Evolutionary conservation across 2,888 invertebrate species (phyloP).

Genomic region (Tipula lateralis): DNA sequence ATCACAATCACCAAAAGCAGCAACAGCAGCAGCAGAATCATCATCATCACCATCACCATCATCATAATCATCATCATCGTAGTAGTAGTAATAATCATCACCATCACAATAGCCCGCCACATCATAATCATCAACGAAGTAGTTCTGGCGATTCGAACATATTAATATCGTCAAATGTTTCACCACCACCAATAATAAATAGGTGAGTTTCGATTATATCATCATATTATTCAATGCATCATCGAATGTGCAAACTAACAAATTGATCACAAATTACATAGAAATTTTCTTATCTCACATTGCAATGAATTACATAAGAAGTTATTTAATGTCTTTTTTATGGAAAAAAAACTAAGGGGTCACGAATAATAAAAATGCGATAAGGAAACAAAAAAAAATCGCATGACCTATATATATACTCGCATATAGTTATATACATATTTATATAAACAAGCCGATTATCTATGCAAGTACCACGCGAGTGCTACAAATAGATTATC

Average conservation of each 20-base stretch:
- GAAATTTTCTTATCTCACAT: not conserved
- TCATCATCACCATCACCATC: constrained; percentile 29
- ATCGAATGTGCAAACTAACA: not conserved
- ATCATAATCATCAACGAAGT: not conserved
- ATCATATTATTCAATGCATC: not conserved
- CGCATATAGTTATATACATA: not conserved
- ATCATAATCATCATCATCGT: not conserved
- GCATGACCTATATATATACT: not conserved
- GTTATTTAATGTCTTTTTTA: not conserved
- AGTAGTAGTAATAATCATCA: not conserved
- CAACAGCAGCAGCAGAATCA: constrained; percentile 32
- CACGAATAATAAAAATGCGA: not conserved
- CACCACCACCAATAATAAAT: not conserved
- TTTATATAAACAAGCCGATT: not conserved
- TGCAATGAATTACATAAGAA: not conserved
- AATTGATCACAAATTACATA: not conserved
- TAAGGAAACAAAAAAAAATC: not conserved
- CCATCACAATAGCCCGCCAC: not conserved
- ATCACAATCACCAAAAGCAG: constrained; percentile 30
- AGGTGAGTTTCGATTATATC: not conserved
- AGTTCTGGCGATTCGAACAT: not conserved
- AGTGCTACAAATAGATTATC: not conserved
- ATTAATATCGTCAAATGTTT: not conserved
- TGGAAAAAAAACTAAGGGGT: not conserved
- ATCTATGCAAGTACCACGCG: not conserved